Percentiles rank a stretch among this genome's conserved stretches.
phyloP scores from a whole-genome alignment of 2,888 invertebrate species.

The Caenorhabditis panamensis region DNA sequence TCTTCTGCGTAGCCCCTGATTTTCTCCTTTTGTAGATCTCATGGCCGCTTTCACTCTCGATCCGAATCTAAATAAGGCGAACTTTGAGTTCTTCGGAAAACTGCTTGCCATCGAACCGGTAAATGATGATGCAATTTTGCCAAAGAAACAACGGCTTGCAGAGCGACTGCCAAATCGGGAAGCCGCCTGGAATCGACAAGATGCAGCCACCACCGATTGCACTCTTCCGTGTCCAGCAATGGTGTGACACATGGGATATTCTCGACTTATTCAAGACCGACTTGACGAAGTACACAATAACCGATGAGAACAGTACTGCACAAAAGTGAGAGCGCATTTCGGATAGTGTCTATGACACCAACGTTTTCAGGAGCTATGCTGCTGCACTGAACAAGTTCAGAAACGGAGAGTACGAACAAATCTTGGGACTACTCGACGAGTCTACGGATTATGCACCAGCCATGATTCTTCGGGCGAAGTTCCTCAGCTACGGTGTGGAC shows the following conservation, averaged over 20 bases:
- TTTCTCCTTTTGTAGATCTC: slow-evolving; percentile 24
- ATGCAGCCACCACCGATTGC: slow-evolving; percentile 35
- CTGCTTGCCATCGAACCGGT: slow-evolving; percentile 40
- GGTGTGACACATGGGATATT: slow-evolving; percentile 60
- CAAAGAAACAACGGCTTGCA: no score
- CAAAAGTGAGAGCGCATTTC: no score
- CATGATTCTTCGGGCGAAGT: slow-evolving; percentile 49
- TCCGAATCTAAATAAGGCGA: slow-evolving; percentile 41
- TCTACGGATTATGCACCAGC: slow-evolving; percentile 38
- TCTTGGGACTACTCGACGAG: slow-evolving; percentile 12
- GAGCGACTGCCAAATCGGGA: slow-evolving; percentile 39
- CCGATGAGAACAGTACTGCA: slow-evolving; percentile 17
- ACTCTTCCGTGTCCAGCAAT: slow-evolving; percentile 52
- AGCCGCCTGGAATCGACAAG: slow-evolving; percentile 26
- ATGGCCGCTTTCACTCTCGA: slow-evolving; percentile 57
- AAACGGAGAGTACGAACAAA: slow-evolving; percentile 44
- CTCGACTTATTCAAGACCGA: slow-evolving; percentile 56
- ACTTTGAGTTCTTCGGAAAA: slow-evolving; percentile 53
- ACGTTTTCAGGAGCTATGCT: slow-evolving; percentile 31
- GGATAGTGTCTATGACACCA: no score
- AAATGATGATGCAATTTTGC: background rate
- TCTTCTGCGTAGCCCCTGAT: background rate
- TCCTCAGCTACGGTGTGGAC: slow-evolving; percentile 45
- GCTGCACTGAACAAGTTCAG: slow-evolving; percentile 33
- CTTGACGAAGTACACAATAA: slow-evolving; percentile 22